Evolutionary conservation across 2,113 vertebrate genomes (phyloP).

Genomic region (Nettapus auritus): DNA sequence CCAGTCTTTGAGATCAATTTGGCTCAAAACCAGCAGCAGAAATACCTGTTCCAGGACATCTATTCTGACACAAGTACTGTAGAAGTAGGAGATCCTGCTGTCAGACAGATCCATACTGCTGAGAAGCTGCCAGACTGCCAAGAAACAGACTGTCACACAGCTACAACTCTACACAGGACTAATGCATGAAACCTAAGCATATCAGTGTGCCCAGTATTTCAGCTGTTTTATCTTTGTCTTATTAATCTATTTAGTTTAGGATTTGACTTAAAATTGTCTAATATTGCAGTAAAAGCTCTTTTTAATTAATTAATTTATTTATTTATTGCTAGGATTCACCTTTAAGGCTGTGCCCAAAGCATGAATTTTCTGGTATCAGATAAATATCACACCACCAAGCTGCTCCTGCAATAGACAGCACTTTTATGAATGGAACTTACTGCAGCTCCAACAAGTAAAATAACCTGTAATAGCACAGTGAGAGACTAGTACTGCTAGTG

Average conservation of each 20-base stretch:
- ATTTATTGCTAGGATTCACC: background rate
- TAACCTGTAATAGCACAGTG: background rate
- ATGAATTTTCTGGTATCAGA: background rate
- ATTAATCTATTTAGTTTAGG: background rate
- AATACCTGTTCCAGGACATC: background rate
- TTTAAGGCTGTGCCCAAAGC: background rate
- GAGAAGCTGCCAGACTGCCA: background rate
- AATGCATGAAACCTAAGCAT: background rate
- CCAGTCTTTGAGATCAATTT: conserved; percentile 8
- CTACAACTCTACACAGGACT: background rate
- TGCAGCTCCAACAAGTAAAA: background rate
- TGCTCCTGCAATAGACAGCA: background rate
- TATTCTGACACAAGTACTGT: background rate
- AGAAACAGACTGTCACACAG: background rate
- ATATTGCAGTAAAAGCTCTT: background rate
- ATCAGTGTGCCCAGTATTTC: background rate
- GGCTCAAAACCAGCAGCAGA: background rate
- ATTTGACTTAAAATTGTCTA: background rate
- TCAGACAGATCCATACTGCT: background rate
- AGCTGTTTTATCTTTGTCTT: background rate
- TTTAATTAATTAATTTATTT: background rate
- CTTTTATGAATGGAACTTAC: background rate
- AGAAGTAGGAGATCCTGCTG: background rate
- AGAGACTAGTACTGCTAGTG: background rate
- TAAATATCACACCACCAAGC: background rate